A percentile compares a stretch with the other conserved stretches of the same genome.
Conservation (phyloP, 2,888 invertebrate genomes). For the Pristionchus exspectatus region DNA sequence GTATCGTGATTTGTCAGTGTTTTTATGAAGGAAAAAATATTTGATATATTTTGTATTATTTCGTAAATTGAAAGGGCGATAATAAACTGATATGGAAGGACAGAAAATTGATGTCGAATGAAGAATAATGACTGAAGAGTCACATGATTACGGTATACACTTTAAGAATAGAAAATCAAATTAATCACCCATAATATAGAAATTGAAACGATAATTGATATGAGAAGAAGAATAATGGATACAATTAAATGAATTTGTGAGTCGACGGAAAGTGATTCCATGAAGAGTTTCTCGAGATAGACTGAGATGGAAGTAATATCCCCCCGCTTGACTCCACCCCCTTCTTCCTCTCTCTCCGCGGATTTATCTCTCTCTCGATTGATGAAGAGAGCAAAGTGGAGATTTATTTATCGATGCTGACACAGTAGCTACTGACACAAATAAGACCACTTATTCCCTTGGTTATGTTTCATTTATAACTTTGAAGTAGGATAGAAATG, state of each 20-base stretch:
- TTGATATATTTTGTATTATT: neutral
- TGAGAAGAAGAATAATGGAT: neutral
- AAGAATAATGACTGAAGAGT: neutral
- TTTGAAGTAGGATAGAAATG: neutral
- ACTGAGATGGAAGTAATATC: neutral
- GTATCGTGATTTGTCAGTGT: neutral
- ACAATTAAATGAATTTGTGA: neutral
- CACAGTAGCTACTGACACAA: constrained; percentile 15
- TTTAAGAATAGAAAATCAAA: neutral
- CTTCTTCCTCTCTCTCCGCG: neutral
- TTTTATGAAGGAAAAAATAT: neutral
- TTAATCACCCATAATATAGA: neutral
- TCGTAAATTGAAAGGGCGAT: neutral
- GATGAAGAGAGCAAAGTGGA: neutral
- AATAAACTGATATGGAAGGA: neutral
- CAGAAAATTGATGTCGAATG: neutral
- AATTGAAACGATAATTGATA: neutral
- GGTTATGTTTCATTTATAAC: too few species aligned
- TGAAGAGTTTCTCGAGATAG: neutral
- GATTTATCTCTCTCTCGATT: neutral
- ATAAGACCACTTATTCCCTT: neutral
- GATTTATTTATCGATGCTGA: constrained; percentile 28
- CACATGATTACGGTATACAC: neutral
- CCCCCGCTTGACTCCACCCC: neutral
- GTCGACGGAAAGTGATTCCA: neutral